phyloP scores from a whole-genome alignment of 2,888 invertebrate genomes.

The Tenthredo livida region DNA sequence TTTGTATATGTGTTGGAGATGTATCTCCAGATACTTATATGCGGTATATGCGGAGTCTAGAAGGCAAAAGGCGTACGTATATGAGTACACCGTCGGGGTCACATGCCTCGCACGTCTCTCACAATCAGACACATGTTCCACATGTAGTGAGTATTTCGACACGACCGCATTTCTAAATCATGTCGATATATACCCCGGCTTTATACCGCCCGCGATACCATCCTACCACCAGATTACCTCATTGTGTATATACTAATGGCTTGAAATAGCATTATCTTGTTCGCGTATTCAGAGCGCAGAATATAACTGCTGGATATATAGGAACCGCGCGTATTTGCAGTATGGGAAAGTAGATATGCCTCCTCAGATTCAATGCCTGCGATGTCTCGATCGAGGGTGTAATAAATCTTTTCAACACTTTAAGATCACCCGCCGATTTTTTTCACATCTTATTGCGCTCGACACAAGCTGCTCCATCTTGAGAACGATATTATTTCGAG shows the following conservation, averaged over 20 bases:
- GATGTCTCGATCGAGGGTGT: constrained; percentile 54
- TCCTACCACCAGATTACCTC: constrained; percentile 61
- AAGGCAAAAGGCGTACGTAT: constrained; percentile 28
- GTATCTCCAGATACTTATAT: not conserved
- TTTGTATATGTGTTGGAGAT: constrained; percentile 34
- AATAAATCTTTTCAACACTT: constrained; percentile 76
- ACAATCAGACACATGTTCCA: constrained; percentile 50
- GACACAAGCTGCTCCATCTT: not conserved
- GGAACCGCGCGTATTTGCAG: constrained; percentile 54
- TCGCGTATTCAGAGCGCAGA: constrained; percentile 56
- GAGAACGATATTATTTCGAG: not conserved
- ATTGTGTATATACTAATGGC: constrained; percentile 72
- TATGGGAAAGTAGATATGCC: constrained; percentile 72
- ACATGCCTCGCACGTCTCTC: constrained; percentile 50
- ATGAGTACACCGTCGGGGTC: constrained; percentile 40
- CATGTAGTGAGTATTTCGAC: constrained; percentile 52
- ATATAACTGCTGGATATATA: not conserved
- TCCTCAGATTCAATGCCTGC: not conserved
- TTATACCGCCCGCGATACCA: constrained; percentile 35
- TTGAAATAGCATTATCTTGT: constrained; percentile 62
- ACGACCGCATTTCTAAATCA: constrained; percentile 56
- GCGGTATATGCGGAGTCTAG: not conserved
- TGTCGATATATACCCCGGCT: constrained; percentile 24
- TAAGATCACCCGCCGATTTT: constrained; percentile 50
- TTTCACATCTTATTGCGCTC: not conserved